Evolutionary conservation across 1,140 invertebrate species (phyloP).

Genomic region (Temnothorax nylanderi): DNA sequence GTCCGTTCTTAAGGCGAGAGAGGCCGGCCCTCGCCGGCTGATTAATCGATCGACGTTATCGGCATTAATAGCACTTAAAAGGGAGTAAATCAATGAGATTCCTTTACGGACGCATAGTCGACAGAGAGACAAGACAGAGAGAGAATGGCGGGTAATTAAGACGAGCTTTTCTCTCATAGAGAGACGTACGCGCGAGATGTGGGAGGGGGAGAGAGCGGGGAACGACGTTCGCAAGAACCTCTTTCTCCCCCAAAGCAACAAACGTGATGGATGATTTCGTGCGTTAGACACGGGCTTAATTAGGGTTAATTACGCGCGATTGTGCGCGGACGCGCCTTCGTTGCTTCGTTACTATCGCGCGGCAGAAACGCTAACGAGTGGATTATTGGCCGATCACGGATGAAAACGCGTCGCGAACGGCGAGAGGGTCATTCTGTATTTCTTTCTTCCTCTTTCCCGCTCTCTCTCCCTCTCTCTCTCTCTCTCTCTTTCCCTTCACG

Average conservation of each 20-base stretch:
- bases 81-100: slow-evolving; percentile 66
- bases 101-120: slow-evolving; percentile 29
- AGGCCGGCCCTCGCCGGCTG: slow-evolving; percentile 46
- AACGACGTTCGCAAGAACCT: slow-evolving; percentile 26
- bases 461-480: neutral
- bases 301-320: slow-evolving; percentile 80
- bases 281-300: slow-evolving; percentile 75
- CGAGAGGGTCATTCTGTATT: slow-evolving; percentile 8
- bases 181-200: neutral
- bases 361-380: slow-evolving; percentile 74
- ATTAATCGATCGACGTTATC: slow-evolving; percentile 68
- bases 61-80: slow-evolving; percentile 63
- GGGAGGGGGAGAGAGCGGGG: too few relatives aligned
- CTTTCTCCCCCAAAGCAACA: neutral
- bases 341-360: slow-evolving; percentile 67
- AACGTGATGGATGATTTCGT: slow-evolving; percentile 72
- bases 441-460: neutral
- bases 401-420: slow-evolving; percentile 49
- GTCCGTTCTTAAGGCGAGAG: slow-evolving; percentile 49
- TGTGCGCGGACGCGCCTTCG: slow-evolving; percentile 69
- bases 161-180: slow-evolving; percentile 61
- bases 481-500: neutral
- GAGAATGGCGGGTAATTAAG: slow-evolving; percentile 66
- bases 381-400: slow-evolving; percentile 72
- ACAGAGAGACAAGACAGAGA: slow-evolving; percentile 6